Conservation (phyloP, 1,140 invertebrate genomes). For the Acyrthosiphon pisum region DNA sequence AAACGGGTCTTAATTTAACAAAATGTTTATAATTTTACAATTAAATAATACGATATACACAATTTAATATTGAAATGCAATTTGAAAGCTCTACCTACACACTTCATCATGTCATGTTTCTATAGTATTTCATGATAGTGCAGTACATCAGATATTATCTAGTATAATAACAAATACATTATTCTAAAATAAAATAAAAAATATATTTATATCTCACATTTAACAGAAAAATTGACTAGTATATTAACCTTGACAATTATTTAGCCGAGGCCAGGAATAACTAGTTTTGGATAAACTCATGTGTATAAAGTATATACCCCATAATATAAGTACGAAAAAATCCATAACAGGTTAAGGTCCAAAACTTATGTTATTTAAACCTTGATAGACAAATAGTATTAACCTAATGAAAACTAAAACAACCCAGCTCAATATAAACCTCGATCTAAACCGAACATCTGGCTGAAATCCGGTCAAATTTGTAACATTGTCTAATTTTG, state of each 20-base stretch:
- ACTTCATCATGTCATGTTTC: too few species aligned
- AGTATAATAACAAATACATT: background rate
- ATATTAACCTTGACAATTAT: slow-evolving; percentile 21
- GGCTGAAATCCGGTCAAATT: background rate
- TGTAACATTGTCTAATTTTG: background rate
- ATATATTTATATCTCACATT: background rate
- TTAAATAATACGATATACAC: background rate
- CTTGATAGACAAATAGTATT: background rate
- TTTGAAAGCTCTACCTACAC: too few species aligned
- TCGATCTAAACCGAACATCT: too few species aligned
- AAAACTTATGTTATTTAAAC: background rate
- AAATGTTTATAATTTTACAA: background rate
- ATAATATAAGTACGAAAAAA: background rate
- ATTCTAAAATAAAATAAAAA: background rate
- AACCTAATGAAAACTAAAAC: background rate
- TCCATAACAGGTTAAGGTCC: background rate
- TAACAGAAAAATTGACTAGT: background rate
- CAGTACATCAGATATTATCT: background rate
- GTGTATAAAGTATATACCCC: background rate
- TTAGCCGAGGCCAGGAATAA: slow-evolving; percentile 24
- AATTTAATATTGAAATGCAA: too few species aligned
- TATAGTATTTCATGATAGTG: too few species aligned
- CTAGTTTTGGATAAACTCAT: slow-evolving; percentile 28
- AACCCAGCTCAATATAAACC: background rate
- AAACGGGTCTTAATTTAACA: background rate